These are phyloP conservation scores for Melanotaenia nigrans DNA, from an alignment of 2,797 vertebrate species.

Conservation along the genomic window DNA sequence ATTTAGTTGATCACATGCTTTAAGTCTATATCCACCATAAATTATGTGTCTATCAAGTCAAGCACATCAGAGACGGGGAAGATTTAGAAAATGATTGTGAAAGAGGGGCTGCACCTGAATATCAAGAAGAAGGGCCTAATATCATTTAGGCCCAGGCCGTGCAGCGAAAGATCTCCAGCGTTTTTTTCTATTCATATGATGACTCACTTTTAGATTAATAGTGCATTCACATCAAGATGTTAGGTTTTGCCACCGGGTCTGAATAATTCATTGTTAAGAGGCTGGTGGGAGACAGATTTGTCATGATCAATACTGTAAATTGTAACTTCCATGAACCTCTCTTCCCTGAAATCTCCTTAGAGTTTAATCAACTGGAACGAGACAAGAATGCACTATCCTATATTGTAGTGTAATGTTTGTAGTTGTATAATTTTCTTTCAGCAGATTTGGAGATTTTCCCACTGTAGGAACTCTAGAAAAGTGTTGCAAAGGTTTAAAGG, in stretches of 20 bases:
- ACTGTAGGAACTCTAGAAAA: not conserved
- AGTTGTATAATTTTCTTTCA: conserved; percentile 5
- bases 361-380: conserved; percentile 17
- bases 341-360: conserved; percentile 33
- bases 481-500: not conserved
- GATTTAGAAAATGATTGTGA: not conserved
- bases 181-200: conserved; percentile 46
- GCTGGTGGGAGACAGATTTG: conserved; percentile 47
- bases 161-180: conserved; percentile 21
- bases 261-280: conserved; percentile 38
- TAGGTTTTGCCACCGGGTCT: conserved; percentile 36
- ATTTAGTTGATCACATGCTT: conserved; percentile 25
- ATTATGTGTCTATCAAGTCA: conserved; percentile 19
- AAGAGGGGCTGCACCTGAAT: not conserved
- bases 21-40: conserved; percentile 15
- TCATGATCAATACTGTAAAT: conserved; percentile 51
- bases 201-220: conserved; percentile 42
- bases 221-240: conserved; percentile 47
- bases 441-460: not conserved
- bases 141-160: not conserved
- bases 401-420: conserved; percentile 2
- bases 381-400: conserved; percentile 9
- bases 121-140: not conserved
- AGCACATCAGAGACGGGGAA: not conserved
- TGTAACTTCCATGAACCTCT: conserved; percentile 40